Base-by-base conservation (phyloP, 2,797 vertebrate genomes). In the Myotis pilosus region DNA sequence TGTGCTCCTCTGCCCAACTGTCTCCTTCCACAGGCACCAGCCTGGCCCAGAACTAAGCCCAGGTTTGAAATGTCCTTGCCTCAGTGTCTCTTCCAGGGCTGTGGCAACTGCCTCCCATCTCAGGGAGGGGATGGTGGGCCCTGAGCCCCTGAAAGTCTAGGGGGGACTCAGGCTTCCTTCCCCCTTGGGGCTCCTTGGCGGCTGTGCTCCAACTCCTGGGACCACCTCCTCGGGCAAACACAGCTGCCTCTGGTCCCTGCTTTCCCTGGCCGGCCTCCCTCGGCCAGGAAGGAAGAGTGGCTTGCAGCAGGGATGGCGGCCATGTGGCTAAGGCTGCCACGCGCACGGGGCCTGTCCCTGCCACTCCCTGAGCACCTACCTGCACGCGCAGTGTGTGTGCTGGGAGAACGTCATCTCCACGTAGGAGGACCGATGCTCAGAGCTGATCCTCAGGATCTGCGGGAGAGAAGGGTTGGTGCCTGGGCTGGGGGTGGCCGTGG, bases 351-450 rank as follows among this genome's bases (percentile, higher is more conserved):
- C 33, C 30, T 22, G 74, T 53, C 49, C 92, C 76, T 68, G 75
- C 13, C 15, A 1, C 33, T 0, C 79, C 8, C 22, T 0, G 0
- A 6, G 74, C 85, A 80, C 96, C 98, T 99, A 99, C 99, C 99
- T 99, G 99, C 99, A 99, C 98, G 99, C 98, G 97, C 99, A 99
- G 98, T 98, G 98, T 98, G 98, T 98, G 91, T 99, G 99, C 98
- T 99, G 99, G 6, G 98, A 98, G 98, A 99, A 99, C 0, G 97
- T 98, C 99, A 99, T 98, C 98, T 99, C 99, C 97, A 99, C 99
- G 6, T 99, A 99, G 96, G 99, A 98, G 89, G 98, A 98, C 85
- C 95, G 98, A n/a, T 98, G 98, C 3, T 98, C 98, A 60, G 98
- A 98, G 93, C 98, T 98, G 97, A 99, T 99, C 98, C 99, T 99